phyloP scores from a whole-genome alignment of 2,113 vertebrate species.

The Centropus unirufus region DNA sequence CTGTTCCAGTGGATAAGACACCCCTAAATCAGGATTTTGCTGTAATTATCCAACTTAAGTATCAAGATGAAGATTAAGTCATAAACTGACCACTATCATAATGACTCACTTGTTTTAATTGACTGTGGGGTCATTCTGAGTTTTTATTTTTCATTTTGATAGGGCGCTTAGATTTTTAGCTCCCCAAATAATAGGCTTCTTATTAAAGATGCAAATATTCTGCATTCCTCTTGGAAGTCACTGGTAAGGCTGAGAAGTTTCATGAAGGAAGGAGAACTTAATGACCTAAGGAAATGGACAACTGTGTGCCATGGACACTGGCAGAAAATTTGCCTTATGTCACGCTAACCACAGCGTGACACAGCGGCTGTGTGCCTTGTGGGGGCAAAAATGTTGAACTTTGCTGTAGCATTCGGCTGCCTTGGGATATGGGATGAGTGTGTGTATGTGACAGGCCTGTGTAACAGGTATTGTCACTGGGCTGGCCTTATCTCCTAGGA shows the following conservation, averaged over 20 bases:
- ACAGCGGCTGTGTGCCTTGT: neutral
- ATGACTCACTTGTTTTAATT: neutral
- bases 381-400: neutral
- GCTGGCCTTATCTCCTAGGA: neutral
- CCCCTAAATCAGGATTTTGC: neutral
- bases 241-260: neutral
- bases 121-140: neutral
- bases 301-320: rapidly evolving
- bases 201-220: neutral
- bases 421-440: neutral
- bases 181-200: neutral
- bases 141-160: too few relatives aligned
- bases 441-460: neutral
- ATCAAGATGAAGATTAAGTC: neutral
- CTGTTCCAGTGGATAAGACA: neutral
- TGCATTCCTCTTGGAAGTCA: neutral
- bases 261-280: neutral
- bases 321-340: neutral
- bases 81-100: neutral
- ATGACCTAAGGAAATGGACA: neutral
- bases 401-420: neutral
- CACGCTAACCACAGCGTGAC: neutral
- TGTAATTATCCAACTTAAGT: neutral
- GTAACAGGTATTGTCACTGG: neutral
- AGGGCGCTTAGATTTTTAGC: neutral